Conservation (phyloP, 2,113 vertebrate species). For the Microtus richardsoni region DNA sequence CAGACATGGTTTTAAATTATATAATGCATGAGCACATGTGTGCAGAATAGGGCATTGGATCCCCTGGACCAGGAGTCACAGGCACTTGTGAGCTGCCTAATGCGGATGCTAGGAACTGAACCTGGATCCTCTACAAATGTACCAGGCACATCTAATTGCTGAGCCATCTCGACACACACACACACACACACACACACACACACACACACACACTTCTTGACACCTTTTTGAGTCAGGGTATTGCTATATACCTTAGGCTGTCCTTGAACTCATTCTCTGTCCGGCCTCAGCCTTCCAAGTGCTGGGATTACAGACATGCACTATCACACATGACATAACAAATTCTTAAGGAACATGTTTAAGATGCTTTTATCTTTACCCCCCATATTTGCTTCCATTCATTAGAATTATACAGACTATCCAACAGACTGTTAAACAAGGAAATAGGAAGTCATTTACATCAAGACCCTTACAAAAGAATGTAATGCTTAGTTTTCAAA, state of each 20-base stretch:
- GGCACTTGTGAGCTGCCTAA: background rate
- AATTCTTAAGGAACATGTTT: conserved; percentile 27
- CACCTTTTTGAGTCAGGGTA: background rate
- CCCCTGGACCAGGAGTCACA: background rate
- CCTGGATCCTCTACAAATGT: background rate
- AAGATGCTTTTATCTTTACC: background rate
- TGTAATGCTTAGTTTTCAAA: conserved; percentile 83
- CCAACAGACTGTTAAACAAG: conserved; percentile 67
- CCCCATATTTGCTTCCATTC: conserved; percentile 5
- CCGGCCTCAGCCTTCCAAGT: background rate
- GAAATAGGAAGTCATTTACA: conserved; percentile 83
- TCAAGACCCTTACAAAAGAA: conserved; percentile 83
- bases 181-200: no score
- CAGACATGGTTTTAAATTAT: background rate
- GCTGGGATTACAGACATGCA: no score
- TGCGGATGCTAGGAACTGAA: background rate
- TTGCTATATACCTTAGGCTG: background rate
- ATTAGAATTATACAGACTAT: conserved; percentile 44
- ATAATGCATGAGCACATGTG: background rate
- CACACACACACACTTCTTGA: no score
- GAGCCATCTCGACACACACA: background rate
- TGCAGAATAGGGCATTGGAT: background rate
- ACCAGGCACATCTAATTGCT: background rate
- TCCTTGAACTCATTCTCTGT: background rate
- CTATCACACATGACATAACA: background rate